These are phyloP conservation scores for Drosophila miranda DNA, from an alignment of 1,140 invertebrate genomes.

Conservation along the genomic window DNA sequence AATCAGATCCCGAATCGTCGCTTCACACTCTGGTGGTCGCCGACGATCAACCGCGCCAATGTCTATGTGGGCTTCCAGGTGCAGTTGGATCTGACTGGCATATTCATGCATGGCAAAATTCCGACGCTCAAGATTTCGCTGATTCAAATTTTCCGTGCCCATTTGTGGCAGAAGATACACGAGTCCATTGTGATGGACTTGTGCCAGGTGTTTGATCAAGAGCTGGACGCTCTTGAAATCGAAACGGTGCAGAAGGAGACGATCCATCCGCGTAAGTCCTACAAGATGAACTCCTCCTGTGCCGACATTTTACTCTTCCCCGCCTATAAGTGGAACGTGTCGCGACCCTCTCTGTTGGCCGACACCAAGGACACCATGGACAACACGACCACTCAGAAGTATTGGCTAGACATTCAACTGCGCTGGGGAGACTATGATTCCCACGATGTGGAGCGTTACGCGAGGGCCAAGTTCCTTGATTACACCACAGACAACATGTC, in stretches of 20 bases:
- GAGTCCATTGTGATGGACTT: constrained; percentile 99
- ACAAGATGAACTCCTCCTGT: constrained; percentile 99
- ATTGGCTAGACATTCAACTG: constrained; percentile 99
- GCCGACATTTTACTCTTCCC: constrained; percentile 99
- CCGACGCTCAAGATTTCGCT: constrained; percentile 99
- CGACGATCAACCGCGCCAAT: constrained; percentile 99
- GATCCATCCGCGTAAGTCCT: constrained; percentile 99
- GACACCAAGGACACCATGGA: constrained; percentile 99
- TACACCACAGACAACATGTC: constrained; percentile 99
- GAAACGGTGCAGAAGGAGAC: constrained; percentile 99
- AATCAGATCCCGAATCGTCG: constrained; percentile 99
- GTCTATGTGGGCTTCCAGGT: constrained; percentile 99
- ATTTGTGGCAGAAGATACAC: constrained; percentile 99
- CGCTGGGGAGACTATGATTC: constrained; percentile 99
- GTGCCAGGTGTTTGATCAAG: constrained; percentile 99
- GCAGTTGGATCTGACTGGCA: constrained; percentile 99
- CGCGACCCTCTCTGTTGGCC: constrained; percentile 96
- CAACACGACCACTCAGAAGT: constrained; percentile 99
- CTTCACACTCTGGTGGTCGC: constrained; percentile 99
- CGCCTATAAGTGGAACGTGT: constrained; percentile 99
- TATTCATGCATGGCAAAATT: constrained; percentile 99
- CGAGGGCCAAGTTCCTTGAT: constrained; percentile 98
- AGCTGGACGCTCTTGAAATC: constrained; percentile 98
- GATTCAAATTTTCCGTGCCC: constrained; percentile 99
- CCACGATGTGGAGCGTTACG: constrained; percentile 99